Base-by-base conservation (phyloP, 2,113 vertebrate genomes). In the Nerophis ophidion region DNA sequence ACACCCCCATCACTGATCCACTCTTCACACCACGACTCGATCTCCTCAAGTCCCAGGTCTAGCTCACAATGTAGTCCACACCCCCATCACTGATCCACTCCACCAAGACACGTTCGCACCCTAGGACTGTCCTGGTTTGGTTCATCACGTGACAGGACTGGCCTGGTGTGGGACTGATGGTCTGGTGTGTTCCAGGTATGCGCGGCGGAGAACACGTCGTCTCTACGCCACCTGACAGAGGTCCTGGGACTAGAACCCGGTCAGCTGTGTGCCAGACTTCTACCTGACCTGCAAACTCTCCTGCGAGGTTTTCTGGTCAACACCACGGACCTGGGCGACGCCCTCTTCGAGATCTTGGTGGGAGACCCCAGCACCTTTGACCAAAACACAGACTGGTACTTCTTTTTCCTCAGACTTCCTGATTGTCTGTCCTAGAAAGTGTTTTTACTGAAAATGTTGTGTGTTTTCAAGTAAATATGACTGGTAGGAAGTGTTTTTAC, bases 311-410 rank as follows among this genome's bases (percentile, higher is more conserved):
- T 84, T 33, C 11, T 59, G 49, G 61, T 63, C n/a, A 68, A 89
- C 59, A 46, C 13, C 6, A 59, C 48, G 2, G 0, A 58, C 46
- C 8, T 90, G 64, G 48, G 36, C 0, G 75, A 89, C 0, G 60
- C 61, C 56, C 4, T 90, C 57, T 84, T 80, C 57, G 50, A 87
- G 54, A 26, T 72, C 10, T 11, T 90, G 45, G 35, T 91, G 0
- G 89, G 90, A 51, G 80, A 91, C 59, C 88, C 85, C 1, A 73
- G 4, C 26, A 76, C 67, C 63, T 91, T 89, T 70, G 10, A 69
- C 7, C 14, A 86, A 17, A 14, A 63, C 4, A 52, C 57, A 44
- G 63, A 81, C 70, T 91, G 90, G 90, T 91, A 85, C 8, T 15
- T 5, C 14, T 6, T 47, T 8, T 15, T 9, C 40, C 26, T 26